Evolutionary conservation across 1,140 invertebrate species (phyloP).

Genomic region (Condylostylus longicornis): DNA sequence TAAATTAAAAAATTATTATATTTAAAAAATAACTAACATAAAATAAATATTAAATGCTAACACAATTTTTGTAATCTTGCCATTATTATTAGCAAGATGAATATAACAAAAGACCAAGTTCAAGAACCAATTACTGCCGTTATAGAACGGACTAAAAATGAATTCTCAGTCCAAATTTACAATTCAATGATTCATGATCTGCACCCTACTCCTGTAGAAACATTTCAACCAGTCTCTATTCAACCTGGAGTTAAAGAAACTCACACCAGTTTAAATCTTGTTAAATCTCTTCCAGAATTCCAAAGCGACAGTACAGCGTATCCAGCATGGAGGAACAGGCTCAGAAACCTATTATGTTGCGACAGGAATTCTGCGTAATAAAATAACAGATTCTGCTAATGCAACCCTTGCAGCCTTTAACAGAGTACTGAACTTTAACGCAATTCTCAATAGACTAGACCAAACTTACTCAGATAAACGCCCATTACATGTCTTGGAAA

Average conservation of each 20-base stretch:
- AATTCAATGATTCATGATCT: too few species aligned
- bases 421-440: conserved; percentile 6
- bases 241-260: neutral
- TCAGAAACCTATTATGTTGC: conserved; percentile 3
- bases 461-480: conserved; percentile 5
- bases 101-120: too few species aligned
- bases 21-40: too few species aligned
- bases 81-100: too few species aligned
- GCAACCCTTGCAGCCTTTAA: conserved; percentile 2
- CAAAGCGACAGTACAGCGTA: neutral
- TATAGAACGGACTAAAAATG: too few species aligned
- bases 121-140: too few species aligned
- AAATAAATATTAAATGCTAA: too few species aligned
- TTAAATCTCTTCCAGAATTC: neutral
- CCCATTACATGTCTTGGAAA: conserved; percentile 5
- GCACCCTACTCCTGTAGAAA: neutral
- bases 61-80: too few species aligned
- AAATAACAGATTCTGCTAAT: conserved; percentile 5
- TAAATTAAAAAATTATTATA: too few species aligned
- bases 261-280: neutral
- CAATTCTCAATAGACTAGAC: conserved; percentile 6
- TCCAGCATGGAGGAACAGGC: neutral
- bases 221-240: neutral
- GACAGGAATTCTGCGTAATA: conserved; percentile 5
- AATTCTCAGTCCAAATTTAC: too few species aligned